These are phyloP conservation scores for Dermochelys coriacea DNA, from an alignment of 2,797 vertebrate genomes.

Conservation along the genomic window DNA sequence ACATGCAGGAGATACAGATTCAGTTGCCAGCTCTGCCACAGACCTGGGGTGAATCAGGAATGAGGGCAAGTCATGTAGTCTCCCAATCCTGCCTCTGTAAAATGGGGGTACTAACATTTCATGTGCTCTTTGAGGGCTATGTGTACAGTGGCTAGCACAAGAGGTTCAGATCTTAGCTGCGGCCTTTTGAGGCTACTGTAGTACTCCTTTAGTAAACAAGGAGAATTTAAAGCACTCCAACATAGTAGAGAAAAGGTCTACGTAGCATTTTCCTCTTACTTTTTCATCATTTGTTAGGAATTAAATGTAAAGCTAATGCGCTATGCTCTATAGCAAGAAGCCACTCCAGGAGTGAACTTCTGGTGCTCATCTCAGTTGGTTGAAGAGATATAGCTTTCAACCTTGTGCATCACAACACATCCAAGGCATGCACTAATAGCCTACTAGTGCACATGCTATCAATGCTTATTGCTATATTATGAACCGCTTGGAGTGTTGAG, in stretches of 20 bases:
- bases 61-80: not conserved
- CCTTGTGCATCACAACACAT: not conserved
- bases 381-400: not conserved
- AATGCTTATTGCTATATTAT: not conserved
- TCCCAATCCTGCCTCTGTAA: not conserved
- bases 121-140: not conserved
- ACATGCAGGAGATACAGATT: not conserved
- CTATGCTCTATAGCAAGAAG: not conserved
- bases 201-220: conserved; percentile 44
- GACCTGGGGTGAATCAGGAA: not conserved
- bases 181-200: not conserved
- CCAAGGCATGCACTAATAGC: not conserved
- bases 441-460: not conserved
- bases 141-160: conserved; percentile 34
- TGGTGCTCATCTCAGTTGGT: not conserved
- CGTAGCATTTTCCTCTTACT: not conserved
- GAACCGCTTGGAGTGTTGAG: not conserved
- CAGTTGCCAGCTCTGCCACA: not conserved
- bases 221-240: conserved; percentile 37
- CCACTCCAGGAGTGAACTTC: not conserved
- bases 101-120: not conserved
- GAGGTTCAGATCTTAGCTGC: not conserved
- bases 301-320: conserved; percentile 7
- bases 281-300: conserved; percentile 26
- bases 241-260: not conserved